phyloP scores from a whole-genome alignment of 2,797 vertebrate species.

The Sparus aurata region DNA sequence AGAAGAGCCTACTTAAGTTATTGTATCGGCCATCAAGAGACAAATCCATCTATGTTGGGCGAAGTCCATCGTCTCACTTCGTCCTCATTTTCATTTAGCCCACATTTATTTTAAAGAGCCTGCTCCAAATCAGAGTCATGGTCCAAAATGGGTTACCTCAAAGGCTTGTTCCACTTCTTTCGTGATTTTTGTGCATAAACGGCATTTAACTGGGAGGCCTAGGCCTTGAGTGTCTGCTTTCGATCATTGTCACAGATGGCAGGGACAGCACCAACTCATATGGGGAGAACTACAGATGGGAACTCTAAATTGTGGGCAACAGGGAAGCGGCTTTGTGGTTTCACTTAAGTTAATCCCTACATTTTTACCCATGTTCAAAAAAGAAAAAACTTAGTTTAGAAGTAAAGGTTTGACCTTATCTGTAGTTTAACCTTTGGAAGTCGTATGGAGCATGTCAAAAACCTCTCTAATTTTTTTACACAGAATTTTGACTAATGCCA shows the following conservation, averaged over 20 bases:
- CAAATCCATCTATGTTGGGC: constrained; percentile 60
- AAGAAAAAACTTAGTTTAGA: not conserved
- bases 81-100: constrained; percentile 67
- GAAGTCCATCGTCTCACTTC: constrained; percentile 49
- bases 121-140: constrained; percentile 49
- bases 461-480: not conserved
- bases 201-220: constrained; percentile 26
- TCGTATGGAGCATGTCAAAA: not conserved
- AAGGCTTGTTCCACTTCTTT: constrained; percentile 55
- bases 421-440: not conserved
- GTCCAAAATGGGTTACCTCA: constrained; percentile 51
- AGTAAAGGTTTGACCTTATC: not conserved
- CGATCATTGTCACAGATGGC: constrained; percentile 29
- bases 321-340: constrained; percentile 17
- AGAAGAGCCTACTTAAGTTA: constrained; percentile 73
- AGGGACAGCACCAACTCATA: constrained; percentile 37
- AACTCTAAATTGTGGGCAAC: constrained; percentile 4
- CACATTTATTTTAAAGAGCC: constrained; percentile 61
- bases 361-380: constrained; percentile 29
- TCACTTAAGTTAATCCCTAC: constrained; percentile 27
- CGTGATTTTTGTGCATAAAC: constrained; percentile 43
- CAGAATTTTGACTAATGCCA: not conserved
- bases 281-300: constrained; percentile 14
- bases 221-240: constrained; percentile 22
- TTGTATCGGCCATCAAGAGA: constrained; percentile 73